These are phyloP conservation scores for Manis pentadactyla DNA, from an alignment of 2,797 vertebrate genomes.

Conservation along the genomic window DNA sequence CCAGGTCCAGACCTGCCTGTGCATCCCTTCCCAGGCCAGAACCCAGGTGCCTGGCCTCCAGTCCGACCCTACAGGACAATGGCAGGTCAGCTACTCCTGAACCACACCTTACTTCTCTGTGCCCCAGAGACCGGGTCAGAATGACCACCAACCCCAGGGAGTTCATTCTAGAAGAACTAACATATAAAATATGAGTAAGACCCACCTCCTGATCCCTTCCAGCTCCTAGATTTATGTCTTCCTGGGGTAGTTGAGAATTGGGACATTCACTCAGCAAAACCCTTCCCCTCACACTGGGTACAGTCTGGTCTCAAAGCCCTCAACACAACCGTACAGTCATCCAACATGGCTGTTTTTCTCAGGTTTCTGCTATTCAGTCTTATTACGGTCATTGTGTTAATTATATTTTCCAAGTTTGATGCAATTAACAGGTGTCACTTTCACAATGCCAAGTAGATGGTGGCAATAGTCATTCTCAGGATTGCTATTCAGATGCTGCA, in stretches of 20 bases:
- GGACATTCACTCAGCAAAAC: background rate
- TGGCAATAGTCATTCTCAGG: background rate
- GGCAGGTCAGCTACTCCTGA: accelerated
- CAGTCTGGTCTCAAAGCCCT: background rate
- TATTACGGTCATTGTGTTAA: background rate
- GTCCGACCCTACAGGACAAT: background rate
- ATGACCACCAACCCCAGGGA: background rate
- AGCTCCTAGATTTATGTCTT: background rate
- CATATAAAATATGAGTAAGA: background rate
- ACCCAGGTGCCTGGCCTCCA: background rate
- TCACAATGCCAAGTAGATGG: background rate
- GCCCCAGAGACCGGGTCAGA: background rate
- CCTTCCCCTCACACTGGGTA: no score
- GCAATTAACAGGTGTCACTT: background rate
- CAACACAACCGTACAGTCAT: background rate
- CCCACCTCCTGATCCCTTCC: background rate
- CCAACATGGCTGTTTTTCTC: background rate
- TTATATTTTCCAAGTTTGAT: background rate
- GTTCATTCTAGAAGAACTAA: background rate
- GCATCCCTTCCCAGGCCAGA: background rate
- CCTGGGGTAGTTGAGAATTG: background rate
- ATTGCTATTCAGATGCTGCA: no score
- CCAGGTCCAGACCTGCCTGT: background rate
- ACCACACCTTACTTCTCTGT: background rate
- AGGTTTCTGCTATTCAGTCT: background rate